Base-by-base conservation (phyloP, 2,888 invertebrate genomes). In the Acleris sparsana region DNA sequence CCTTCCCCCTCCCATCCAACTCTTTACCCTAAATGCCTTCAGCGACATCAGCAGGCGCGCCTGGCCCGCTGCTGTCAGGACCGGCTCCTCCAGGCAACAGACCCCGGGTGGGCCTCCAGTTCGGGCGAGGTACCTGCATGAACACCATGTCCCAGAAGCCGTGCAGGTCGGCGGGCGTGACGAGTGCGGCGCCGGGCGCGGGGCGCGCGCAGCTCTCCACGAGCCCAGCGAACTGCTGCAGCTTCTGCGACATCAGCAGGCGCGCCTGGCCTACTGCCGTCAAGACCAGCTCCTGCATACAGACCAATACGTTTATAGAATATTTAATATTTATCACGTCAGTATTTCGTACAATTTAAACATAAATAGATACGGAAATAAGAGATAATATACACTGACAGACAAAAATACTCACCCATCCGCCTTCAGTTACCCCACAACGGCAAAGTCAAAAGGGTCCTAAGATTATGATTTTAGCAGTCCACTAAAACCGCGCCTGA, bases 91-190 rank as follows among this genome's bases (percentile, higher is more conserved):
- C 3, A 0, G 16, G 52, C 22, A 16, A 0, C 25, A 25, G 25
- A 7, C 7, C 25, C 25, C 3, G 25, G 25, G 18, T n/a, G 7
- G 16, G 4, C 43, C 20, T 13, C 4, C 20, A 16, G 20, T 9
- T 9, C 7, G 39, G 2, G 20, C 46, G 20, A 0, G 1, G 22
- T 17, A 13, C 59, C 29, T 18, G 97, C 85, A 96, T 94, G 72
- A 94, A 94, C 46, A 97, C 94, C 95, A 97, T 96, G 76, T 97
- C 97, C 97, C 97, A 97, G 89, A 97, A 97, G 29, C 97, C 97
- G 74, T 95, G 96, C 62, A 97, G 92, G 88, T 97, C 97, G 6
- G 94, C 93, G 67, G 94, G 93, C 0, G 94, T 94, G 51, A 96
- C 93, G 11, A 93, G 85, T 70, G 93, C 91, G 33, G 86, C 80